These are phyloP conservation scores for Austrofundulus limnaeus DNA, from an alignment of 2,113 vertebrate genomes.

Conservation along the genomic window DNA sequence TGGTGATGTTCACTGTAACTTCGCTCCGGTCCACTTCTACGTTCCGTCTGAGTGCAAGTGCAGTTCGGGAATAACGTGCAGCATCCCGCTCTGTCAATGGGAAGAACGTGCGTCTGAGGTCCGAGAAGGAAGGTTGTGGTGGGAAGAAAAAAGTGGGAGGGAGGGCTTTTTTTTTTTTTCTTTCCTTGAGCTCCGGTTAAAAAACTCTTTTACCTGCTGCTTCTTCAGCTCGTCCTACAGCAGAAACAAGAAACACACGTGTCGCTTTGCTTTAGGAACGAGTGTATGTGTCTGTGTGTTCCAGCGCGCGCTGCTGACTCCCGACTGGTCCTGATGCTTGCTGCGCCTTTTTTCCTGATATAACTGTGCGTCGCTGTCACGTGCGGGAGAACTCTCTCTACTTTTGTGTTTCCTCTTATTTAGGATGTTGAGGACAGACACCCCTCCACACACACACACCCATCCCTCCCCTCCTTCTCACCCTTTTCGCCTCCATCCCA, in stretches of 20 bases:
- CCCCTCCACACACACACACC: not conserved
- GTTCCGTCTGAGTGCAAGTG: conserved; percentile 79
- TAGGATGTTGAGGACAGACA: conserved; percentile 70
- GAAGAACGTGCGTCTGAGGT: conserved; percentile 68
- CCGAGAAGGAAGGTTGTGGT: conserved; percentile 30
- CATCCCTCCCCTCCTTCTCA: not conserved
- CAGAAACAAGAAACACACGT: conserved; percentile 48
- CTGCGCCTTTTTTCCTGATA: conserved; percentile 71
- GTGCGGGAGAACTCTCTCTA: conserved; percentile 72
- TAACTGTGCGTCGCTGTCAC: conserved; percentile 76
- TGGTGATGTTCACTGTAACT: conserved; percentile 41
- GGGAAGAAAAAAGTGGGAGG: conserved; percentile 26
- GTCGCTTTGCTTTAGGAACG: conserved; percentile 23
- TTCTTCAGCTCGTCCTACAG: conserved; percentile 29
- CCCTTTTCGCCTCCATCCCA: not conserved
- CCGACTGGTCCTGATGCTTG: conserved; percentile 82
- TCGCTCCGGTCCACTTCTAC: conserved; percentile 64
- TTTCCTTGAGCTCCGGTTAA: conserved; percentile 15
- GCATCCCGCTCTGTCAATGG: conserved; percentile 72
- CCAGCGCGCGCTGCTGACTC: conserved; percentile 62
- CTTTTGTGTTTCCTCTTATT: conserved; percentile 64
- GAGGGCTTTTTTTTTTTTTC: conserved; percentile 22
- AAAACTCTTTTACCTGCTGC: conserved; percentile 61
- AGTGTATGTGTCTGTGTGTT: conserved; percentile 24
- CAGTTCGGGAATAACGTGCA: conserved; percentile 64